Conservation (phyloP, 2,113 vertebrate genomes). For the Anser cygnoides region DNA sequence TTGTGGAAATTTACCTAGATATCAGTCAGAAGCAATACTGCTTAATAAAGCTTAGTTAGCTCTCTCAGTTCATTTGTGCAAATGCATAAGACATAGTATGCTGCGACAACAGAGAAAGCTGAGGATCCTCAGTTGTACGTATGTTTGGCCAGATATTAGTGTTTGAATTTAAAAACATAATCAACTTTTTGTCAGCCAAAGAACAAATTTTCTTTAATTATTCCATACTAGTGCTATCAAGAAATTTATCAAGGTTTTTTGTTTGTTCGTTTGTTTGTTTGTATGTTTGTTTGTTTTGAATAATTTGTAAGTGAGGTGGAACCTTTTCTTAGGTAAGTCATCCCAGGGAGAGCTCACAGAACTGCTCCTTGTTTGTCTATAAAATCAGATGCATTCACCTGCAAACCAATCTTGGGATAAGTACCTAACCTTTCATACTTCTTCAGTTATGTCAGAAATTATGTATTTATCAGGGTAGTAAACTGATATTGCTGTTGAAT, state of each 20-base stretch:
- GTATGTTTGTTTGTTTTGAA: background rate
- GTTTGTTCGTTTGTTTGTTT: background rate
- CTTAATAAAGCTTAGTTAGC: background rate
- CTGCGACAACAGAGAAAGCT: background rate
- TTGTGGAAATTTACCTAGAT: background rate
- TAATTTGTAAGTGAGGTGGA: background rate
- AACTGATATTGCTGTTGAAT: conserved; percentile 7
- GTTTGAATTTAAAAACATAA: background rate
- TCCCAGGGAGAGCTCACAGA: background rate
- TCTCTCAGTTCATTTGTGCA: background rate
- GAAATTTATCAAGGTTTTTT: background rate
- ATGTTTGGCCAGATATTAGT: background rate
- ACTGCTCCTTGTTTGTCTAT: background rate
- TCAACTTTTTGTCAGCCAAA: background rate
- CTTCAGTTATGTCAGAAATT: background rate
- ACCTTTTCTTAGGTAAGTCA: background rate
- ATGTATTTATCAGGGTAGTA: conserved; percentile 33
- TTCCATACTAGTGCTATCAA: background rate
- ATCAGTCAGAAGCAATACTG: background rate
- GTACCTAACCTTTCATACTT: conserved; percentile 25
- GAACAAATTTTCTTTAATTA: background rate
- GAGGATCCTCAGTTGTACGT: background rate
- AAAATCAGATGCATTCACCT: background rate
- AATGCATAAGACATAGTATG: background rate
- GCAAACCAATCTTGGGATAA: background rate